phyloP scores from a whole-genome alignment of 2,888 invertebrate species.

The Drosophila recens region DNA sequence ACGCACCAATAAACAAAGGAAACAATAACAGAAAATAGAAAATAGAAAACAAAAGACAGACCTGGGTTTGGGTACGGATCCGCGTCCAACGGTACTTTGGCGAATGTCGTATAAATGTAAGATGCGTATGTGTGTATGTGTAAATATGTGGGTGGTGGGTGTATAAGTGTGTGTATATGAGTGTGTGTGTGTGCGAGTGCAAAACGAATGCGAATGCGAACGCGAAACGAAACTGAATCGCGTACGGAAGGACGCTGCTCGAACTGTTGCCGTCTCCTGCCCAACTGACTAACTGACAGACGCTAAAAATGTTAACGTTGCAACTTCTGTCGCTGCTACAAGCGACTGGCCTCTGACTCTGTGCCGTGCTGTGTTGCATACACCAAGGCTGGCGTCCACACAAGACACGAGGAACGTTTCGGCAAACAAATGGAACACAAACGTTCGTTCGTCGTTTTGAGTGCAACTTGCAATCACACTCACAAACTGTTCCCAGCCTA shows the following conservation, averaged over 20 bases:
- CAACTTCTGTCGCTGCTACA: conserved; percentile 70
- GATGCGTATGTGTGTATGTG: conserved; percentile 12
- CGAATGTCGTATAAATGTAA: conserved; percentile 51
- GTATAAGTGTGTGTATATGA: not conserved
- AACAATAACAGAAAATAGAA: conserved; percentile 57
- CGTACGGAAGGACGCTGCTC: conserved; percentile 16
- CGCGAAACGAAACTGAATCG: conserved; percentile 35
- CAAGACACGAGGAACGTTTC: conserved; percentile 39
- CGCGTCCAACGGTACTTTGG: conserved; percentile 27
- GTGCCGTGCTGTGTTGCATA: conserved; percentile 53
- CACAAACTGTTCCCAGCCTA: conserved; percentile 24
- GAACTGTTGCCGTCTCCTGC: conserved; percentile 30
- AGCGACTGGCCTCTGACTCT: conserved; percentile 58
- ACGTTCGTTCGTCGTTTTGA: conserved; percentile 32
- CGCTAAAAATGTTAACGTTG: conserved; percentile 51
- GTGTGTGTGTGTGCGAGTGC: conserved; percentile 13
- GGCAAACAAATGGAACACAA: conserved; percentile 39
- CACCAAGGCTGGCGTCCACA: conserved; percentile 15
- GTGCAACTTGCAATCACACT: conserved; percentile 56
- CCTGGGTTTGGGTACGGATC: conserved; percentile 3
- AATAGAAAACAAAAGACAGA: conserved; percentile 34
- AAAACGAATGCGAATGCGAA: conserved; percentile 29
- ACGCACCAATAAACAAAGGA: conserved; percentile 76
- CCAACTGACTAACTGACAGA: conserved; percentile 28
- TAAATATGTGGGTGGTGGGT: not conserved